A percentile compares a stretch with the other conserved stretches of the same genome.
These are phyloP conservation scores for Muricea muricata DNA, from an alignment of 92 coral and sea anemone genomes.

Conservation along the genomic window DNA sequence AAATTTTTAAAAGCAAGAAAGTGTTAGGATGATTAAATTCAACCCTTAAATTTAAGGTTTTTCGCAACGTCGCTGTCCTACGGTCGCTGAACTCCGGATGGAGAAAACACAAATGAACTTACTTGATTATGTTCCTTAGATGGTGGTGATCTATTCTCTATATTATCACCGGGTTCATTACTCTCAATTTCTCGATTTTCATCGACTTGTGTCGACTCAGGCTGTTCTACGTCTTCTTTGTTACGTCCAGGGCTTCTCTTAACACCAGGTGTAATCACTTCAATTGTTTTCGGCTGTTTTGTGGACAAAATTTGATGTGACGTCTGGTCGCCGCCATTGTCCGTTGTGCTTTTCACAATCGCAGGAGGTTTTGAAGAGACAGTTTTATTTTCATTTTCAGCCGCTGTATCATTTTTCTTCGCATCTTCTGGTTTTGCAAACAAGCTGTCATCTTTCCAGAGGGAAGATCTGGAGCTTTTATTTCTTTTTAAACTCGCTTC, in stretches of 20 bases:
- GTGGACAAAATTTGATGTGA: neutral
- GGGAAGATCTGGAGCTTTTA: conserved; percentile 11
- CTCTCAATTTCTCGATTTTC: neutral
- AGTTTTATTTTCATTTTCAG: neutral
- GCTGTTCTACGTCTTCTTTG: neutral
- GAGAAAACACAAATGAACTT: neutral
- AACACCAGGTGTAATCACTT: neutral
- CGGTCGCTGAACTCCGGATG: no score
- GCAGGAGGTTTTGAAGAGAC: neutral
- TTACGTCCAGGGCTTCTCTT: neutral
- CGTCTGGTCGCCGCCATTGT: neutral
- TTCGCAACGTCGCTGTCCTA: no score
- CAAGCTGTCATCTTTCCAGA: conserved; percentile 21
- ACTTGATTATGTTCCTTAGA: conserved; percentile 1
- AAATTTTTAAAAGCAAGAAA: no score
- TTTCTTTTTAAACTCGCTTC: neutral
- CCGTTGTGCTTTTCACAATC: neutral
- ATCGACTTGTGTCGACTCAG: neutral
- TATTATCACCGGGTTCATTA: neutral
- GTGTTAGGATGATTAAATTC: no score
- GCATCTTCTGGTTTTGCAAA: conserved; percentile 6
- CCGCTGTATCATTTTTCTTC: neutral
- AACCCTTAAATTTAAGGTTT: no score
- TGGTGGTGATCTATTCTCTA: neutral
- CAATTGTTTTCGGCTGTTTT: neutral